These are phyloP conservation scores for Nymphalis urticae DNA, from an alignment of 2,888 invertebrate genomes.

Conservation along the genomic window DNA sequence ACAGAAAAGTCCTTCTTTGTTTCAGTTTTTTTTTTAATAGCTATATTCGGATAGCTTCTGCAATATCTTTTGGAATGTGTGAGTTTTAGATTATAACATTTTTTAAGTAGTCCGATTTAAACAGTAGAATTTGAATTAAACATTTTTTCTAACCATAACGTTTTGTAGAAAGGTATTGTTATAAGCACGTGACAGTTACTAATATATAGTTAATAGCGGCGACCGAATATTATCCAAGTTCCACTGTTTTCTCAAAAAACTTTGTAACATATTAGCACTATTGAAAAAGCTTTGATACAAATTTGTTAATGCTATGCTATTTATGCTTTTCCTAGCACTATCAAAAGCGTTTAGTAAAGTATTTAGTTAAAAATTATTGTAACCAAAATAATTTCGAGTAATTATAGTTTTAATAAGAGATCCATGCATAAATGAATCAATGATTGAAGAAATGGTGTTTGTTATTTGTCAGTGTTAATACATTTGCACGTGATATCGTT, in stretches of 20 bases:
- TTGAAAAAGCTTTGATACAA: conserved; percentile 55
- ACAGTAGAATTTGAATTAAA: conserved; percentile 35
- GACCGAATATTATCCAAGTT: conserved; percentile 40
- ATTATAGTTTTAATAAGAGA: conserved; percentile 66
- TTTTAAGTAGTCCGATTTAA: conserved; percentile 17
- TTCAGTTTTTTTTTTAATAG: conserved; percentile 2
- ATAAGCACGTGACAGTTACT: too few species aligned
- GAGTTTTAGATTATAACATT: conserved; percentile 15
- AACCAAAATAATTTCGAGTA: conserved; percentile 47
- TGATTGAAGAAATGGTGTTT: conserved; percentile 81
- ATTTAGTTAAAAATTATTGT: conserved; percentile 56
- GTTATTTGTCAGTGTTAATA: conserved; percentile 61
- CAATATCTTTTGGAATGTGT: conserved; percentile 18
- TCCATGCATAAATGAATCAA: conserved; percentile 80
- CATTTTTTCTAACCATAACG: neutral
- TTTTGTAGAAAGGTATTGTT: neutral
- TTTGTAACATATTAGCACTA: conserved; percentile 65
- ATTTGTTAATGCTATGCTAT: conserved; percentile 71
- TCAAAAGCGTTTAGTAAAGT: conserved; percentile 73
- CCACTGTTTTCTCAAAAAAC: conserved; percentile 48
- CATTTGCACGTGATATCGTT: conserved; percentile 65
- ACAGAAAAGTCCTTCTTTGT: conserved; percentile 1
- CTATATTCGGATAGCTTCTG: conserved; percentile 19
- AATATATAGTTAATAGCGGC: too few species aligned
- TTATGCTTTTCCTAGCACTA: conserved; percentile 73